Conservation (phyloP, 1,140 invertebrate genomes). For the Ostrea denselamellosa region DNA sequence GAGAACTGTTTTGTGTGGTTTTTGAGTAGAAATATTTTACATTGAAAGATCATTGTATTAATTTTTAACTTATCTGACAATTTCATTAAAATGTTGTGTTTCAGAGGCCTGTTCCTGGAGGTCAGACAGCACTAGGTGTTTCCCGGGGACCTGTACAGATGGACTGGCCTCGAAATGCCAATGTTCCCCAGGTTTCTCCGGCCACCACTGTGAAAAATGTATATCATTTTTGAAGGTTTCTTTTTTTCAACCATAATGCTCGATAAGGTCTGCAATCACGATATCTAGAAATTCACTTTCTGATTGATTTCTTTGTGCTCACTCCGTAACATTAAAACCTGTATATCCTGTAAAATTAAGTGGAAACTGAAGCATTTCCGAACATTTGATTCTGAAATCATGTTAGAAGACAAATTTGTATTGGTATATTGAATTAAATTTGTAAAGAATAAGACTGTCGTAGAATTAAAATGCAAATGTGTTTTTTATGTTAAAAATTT, state of each 20-base stretch:
- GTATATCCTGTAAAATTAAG: too few species aligned
- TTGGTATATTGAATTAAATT: too few species aligned
- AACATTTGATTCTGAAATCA: too few species aligned
- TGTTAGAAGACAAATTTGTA: too few species aligned
- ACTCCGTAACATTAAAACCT: not conserved
- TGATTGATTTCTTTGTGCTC: not conserved
- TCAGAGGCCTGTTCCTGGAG: conserved; percentile 65
- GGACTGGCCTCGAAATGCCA: conserved; percentile 52
- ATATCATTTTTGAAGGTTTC: conserved; percentile 41
- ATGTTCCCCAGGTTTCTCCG: conserved; percentile 58
- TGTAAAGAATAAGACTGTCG: too few species aligned
- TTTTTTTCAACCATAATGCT: not conserved
- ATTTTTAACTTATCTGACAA: not conserved
- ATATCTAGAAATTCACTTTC: not conserved
- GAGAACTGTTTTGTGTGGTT: not conserved
- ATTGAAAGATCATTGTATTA: too few species aligned
- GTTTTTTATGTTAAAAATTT: too few species aligned
- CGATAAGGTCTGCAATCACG: not conserved
- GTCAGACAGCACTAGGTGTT: conserved; percentile 58
- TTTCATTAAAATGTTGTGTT: conserved; percentile 5
- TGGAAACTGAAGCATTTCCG: not conserved
- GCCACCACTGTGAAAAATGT: conserved; percentile 57
- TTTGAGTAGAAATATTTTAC: not conserved
- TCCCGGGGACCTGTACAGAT: conserved; percentile 54
- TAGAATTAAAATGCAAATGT: too few species aligned